These are phyloP conservation scores for Phragmatobia fuliginosa DNA, from an alignment of 2,888 invertebrate species.

Conservation along the genomic window DNA sequence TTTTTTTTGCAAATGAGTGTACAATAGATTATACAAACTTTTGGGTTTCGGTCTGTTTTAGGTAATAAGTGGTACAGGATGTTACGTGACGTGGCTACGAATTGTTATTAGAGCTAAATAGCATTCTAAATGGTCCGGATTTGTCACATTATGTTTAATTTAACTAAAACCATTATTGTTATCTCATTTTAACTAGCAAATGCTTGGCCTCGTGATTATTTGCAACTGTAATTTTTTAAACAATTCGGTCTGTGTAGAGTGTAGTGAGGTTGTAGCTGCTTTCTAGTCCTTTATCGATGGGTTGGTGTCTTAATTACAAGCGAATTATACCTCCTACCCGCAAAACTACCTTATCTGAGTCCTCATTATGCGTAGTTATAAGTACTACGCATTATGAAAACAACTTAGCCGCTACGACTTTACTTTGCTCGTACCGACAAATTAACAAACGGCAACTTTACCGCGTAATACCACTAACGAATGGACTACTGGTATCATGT, in stretches of 20 bases:
- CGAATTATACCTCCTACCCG: conserved; percentile 43
- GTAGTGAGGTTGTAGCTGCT: conserved; percentile 50
- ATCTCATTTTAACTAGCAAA: neutral
- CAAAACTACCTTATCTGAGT: conserved; percentile 48
- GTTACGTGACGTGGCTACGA: conserved; percentile 57
- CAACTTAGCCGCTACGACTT: conserved; percentile 35
- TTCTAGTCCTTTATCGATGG: conserved; percentile 47
- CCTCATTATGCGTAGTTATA: conserved; percentile 43
- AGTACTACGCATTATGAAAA: conserved; percentile 27
- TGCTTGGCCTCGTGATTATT: conserved; percentile 1
- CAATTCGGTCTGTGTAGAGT: conserved; percentile 40
- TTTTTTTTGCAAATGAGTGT: too few relatives aligned
- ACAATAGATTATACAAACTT: conserved; percentile 54
- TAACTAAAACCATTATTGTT: neutral
- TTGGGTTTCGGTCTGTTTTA: conserved; percentile 56
- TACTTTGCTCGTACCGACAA: conserved; percentile 40
- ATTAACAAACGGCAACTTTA: conserved; percentile 31
- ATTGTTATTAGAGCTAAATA: conserved; percentile 43
- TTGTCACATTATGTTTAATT: conserved; percentile 1
- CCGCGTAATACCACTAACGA: conserved; percentile 48
- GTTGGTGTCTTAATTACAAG: conserved; percentile 47
- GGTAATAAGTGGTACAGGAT: conserved; percentile 44
- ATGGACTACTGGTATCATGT: conserved; percentile 50
- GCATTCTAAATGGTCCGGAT: conserved; percentile 5
- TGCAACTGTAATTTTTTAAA: conserved; percentile 43